Evolutionary conservation across 2,113 vertebrate genomes (phyloP), one percentile per base, ranked within the genome.

Genomic region (Cinclus mexicanus): DNA sequence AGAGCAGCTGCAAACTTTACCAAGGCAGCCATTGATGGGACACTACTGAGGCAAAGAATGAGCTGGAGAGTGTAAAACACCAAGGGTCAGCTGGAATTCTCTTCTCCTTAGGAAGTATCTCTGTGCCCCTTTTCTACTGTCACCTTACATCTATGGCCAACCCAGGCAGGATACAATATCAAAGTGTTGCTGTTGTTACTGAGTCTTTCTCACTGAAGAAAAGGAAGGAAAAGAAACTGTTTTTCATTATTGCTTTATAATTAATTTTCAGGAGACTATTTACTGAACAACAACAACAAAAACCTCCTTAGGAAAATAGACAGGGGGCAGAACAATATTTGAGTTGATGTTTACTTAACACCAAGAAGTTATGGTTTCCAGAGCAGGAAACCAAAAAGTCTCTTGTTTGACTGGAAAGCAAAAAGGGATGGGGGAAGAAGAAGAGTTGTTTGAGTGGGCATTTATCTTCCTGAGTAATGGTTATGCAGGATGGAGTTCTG

Each of bases 401-500:
- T 78, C 49, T 50, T 56, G 19, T 56, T 44, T 68, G 31, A 35
- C 71, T 63, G 15, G 31, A 70, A 83, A 70, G 35, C 42, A 69
- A 61, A 76, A 90, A 42, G 18, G 10, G 10, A 55, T 56, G 10
- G 37, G 23, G 22, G 11, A 75, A 33, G 17, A 9, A 77, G 8
- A 8, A 49, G 20, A 24, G 8, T 39, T 12, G 9, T 47, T 52
- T 5, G 22, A 15, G 41, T 11, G 3, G 22, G 28, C 1, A 3
- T 59, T 63, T 68, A 22, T 41, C 68, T 75, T 90, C 61, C 37
- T 3, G 6, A 41, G 16, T 49, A 57, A 44, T 10, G 2, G 4
- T 21, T 33, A 74, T 0, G 0, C 3, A 1, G 11, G 22, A 55
- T 11, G 16, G 8, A 55, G 19, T 14, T 53, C 12, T 44, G 46